phyloP scores from a whole-genome alignment of 2,888 invertebrate genomes.

The Tachina grossa region DNA sequence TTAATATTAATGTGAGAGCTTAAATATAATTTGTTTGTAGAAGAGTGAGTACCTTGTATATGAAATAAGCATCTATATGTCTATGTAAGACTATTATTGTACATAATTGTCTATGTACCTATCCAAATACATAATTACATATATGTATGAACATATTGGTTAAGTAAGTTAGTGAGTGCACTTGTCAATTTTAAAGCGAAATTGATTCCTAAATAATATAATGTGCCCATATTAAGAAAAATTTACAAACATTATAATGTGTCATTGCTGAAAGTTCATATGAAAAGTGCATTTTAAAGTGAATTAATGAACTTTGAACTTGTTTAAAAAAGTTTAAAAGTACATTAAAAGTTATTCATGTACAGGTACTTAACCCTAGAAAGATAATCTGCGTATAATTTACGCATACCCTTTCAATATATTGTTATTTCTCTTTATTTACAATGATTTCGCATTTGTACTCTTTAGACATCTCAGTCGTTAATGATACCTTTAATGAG shows the following conservation, averaged over 20 bases:
- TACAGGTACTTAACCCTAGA: no score
- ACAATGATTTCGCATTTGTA: no score
- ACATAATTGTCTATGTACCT: no score
- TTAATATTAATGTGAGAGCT: conserved; percentile 27
- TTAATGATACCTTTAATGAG: no score
- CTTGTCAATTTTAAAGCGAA: background rate
- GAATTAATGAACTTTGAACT: conserved; percentile 57
- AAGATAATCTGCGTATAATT: no score
- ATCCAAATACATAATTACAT: background rate
- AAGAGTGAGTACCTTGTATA: conserved; percentile 16
- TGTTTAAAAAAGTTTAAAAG: conserved; percentile 4
- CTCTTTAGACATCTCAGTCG: no score
- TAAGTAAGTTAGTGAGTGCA: background rate
- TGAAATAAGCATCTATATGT: background rate
- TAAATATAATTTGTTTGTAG: conserved; percentile 23
- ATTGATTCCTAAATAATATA: background rate
- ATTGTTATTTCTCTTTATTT: no score
- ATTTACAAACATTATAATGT: conserved; percentile 27
- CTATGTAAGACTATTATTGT: no score
- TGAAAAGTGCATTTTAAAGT: background rate
- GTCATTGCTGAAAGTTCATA: background rate
- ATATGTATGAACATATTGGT: background rate
- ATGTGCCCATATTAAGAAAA: background rate
- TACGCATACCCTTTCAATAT: no score
- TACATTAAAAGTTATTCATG: background rate